Evolutionary conservation across 2,113 vertebrate genomes (phyloP).

Genomic region (Motacilla tschutschensis): DNA sequence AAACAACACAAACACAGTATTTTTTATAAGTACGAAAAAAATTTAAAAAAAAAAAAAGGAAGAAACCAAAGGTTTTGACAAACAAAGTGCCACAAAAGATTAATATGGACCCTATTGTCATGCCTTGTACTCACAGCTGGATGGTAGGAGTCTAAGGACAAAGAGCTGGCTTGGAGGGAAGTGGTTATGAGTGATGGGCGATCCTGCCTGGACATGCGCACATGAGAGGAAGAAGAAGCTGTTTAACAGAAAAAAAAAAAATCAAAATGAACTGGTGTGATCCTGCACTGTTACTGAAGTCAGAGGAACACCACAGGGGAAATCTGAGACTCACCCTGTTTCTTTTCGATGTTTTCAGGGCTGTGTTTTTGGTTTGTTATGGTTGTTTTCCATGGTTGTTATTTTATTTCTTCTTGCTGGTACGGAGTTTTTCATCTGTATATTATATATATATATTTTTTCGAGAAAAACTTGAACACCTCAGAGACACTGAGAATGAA

Average conservation of each 20-base stretch:
- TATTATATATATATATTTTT: conserved; percentile 18
- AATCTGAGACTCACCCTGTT: conserved; percentile 41
- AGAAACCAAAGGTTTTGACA: conserved; percentile 91
- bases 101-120: conserved; percentile 48
- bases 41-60: conserved; percentile 4
- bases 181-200: conserved; percentile 17
- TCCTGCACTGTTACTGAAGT: conserved; percentile 77
- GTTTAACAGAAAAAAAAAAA: not conserved
- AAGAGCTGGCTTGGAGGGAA: conserved; percentile 28
- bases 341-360: conserved; percentile 50
- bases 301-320: conserved; percentile 49
- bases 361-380: conserved; percentile 34
- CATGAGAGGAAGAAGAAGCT: conserved; percentile 35
- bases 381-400: conserved; percentile 14
- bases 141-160: conserved; percentile 45
- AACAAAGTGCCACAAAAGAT: conserved; percentile 75
- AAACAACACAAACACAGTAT: too few species aligned
- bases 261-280: conserved; percentile 16
- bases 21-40: too few species aligned
- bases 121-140: conserved; percentile 54
- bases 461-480: conserved; percentile 51
- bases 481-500: conserved; percentile 53
- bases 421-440: conserved; percentile 52
- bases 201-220: conserved; percentile 59
- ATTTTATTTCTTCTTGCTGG: conserved; percentile 59